A percentile compares a stretch with the other conserved stretches of the same genome.
phyloP scores from a whole-genome alignment of 2,113 vertebrate species.

The Thryonomys swinderianus region DNA sequence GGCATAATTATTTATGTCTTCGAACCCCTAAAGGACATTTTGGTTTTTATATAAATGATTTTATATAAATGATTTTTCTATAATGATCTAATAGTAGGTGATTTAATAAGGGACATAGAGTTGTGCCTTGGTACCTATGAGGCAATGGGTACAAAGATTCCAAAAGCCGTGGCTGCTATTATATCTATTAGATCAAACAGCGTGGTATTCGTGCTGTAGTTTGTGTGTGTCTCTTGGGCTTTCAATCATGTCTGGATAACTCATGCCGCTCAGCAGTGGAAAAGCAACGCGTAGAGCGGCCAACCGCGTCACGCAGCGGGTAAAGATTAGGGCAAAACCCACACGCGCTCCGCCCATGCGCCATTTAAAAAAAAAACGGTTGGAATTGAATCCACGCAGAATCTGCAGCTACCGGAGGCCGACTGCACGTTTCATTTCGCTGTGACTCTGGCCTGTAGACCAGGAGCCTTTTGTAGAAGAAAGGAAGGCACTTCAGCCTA shows the following conservation, averaged over 20 bases:
- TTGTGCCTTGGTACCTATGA: neutral
- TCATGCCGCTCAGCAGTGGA: too few species aligned
- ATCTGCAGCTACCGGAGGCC: neutral
- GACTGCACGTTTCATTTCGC: neutral
- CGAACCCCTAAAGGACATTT: constrained; percentile 1
- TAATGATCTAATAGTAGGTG: constrained; percentile 39
- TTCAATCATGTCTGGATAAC: neutral
- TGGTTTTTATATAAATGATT: neutral
- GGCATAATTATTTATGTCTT: constrained; percentile 45
- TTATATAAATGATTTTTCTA: constrained; percentile 23
- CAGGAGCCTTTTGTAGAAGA: constrained; percentile 40
- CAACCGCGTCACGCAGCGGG: neutral
- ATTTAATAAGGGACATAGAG: neutral
- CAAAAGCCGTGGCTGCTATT: neutral
- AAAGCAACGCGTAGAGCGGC: neutral
- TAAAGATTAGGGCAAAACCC: neutral
- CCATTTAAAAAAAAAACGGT: neutral
- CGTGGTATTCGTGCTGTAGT: neutral
- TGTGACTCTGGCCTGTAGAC: neutral
- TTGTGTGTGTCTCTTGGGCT: neutral
- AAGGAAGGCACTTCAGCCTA: neutral
- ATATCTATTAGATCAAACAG: neutral
- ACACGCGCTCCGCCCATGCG: neutral
- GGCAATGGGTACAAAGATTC: too few species aligned
- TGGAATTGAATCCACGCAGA: neutral